Conservation (phyloP, 2,888 invertebrate species). For the Helleia helle region DNA sequence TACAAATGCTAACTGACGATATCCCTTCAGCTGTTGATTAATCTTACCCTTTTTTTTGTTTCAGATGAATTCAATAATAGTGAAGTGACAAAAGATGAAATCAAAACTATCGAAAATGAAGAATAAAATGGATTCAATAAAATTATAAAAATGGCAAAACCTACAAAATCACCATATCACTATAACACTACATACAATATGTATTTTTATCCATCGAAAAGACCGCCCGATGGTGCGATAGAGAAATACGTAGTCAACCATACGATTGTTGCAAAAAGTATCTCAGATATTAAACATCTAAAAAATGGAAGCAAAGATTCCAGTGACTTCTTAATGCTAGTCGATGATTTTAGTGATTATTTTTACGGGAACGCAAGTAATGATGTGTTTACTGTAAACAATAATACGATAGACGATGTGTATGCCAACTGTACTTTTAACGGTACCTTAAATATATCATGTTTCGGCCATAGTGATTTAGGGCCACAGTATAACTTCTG, state of each 20-base stretch:
- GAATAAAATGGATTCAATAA: conserved; percentile 24
- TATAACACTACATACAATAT: conserved; percentile 28
- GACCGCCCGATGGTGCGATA: conserved; percentile 36
- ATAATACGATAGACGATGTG: conserved; percentile 50
- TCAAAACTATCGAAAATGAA: conserved; percentile 4
- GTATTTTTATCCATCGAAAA: conserved; percentile 35
- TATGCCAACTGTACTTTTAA: conserved; percentile 68
- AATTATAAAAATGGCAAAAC: conserved; percentile 26
- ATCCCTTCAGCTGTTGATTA: too few species aligned
- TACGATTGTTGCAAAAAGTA: conserved; percentile 13
- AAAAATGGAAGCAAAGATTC: conserved; percentile 38
- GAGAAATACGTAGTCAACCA: too few species aligned
- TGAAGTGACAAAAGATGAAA: not conserved
- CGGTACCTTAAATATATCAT: conserved; percentile 63
- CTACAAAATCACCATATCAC: conserved; percentile 28
- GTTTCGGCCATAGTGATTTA: conserved; percentile 41
- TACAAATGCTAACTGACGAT: too few species aligned
- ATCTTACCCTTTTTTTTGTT: conserved; percentile 14
- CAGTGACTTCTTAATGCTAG: conserved; percentile 75
- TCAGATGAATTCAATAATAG: conserved; percentile 6
- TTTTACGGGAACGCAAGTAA: conserved; percentile 77
- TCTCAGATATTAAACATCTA: conserved; percentile 17
- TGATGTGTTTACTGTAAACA: conserved; percentile 50
- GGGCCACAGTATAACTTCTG: conserved; percentile 82
- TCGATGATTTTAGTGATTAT: conserved; percentile 87